A percentile compares a stretch with the other conserved stretches of the same genome.
These are phyloP conservation scores for Malthinus seriepunctatus DNA, from an alignment of 2,888 invertebrate genomes.

Conservation along the genomic window DNA sequence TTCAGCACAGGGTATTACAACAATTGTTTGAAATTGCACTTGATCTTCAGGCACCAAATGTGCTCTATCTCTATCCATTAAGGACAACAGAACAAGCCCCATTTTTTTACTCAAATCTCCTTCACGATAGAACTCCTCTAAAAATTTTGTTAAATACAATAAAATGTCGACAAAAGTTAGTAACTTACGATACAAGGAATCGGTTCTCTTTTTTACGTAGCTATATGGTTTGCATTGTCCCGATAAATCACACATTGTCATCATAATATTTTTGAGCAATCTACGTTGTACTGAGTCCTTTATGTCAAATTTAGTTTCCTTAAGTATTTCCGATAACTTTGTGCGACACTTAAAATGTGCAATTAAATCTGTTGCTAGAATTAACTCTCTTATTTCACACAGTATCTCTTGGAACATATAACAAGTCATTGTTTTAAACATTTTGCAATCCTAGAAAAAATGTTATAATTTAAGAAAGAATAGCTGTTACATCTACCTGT, in stretches of 20 bases:
- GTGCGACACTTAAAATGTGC: slow-evolving; percentile 61
- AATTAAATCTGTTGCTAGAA: slow-evolving; percentile 64
- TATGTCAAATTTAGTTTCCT: slow-evolving; percentile 58
- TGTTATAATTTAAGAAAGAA: no score
- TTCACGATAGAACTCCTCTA: slow-evolving; percentile 54
- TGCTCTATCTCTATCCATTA: slow-evolving; percentile 65
- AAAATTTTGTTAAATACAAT: not conserved
- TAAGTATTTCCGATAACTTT: slow-evolving; percentile 57
- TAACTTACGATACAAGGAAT: slow-evolving; percentile 60
- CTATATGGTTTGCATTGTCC: slow-evolving; percentile 64
- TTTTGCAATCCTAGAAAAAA: slow-evolving; percentile 56
- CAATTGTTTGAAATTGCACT: slow-evolving; percentile 64
- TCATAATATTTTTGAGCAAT: slow-evolving; percentile 60
- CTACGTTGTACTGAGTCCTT: slow-evolving; percentile 55
- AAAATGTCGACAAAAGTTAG: no score
- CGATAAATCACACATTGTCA: slow-evolving; percentile 66
- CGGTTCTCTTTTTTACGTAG: slow-evolving; percentile 58
- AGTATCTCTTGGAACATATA: slow-evolving; percentile 54
- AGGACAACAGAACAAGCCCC: slow-evolving; percentile 63
- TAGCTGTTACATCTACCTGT: slow-evolving; percentile 55
- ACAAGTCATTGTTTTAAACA: slow-evolving; percentile 53
- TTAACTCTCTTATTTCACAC: slow-evolving; percentile 60
- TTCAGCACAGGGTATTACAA: slow-evolving; percentile 62
- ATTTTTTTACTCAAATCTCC: slow-evolving; percentile 63
- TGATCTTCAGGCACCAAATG: slow-evolving; percentile 65